These are phyloP conservation scores for Drosophila triauraria DNA, from an alignment of 1,140 invertebrate species.

Conservation along the genomic window DNA sequence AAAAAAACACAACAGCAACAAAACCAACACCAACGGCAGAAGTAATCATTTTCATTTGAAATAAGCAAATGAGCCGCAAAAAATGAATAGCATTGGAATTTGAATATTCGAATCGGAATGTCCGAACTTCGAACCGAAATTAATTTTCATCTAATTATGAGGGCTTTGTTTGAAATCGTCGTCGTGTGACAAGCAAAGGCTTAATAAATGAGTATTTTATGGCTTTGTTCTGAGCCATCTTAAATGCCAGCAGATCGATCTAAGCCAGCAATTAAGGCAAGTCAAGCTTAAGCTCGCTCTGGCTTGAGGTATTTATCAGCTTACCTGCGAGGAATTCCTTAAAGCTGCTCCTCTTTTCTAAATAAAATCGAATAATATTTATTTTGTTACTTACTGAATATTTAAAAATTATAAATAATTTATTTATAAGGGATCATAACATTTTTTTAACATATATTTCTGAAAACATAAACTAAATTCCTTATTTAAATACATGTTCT, in stretches of 20 bases:
- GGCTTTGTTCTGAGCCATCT: constrained; percentile 2
- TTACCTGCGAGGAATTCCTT: neutral
- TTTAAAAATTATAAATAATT: too few species aligned
- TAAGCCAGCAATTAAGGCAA: neutral
- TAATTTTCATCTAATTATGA: constrained; percentile 73
- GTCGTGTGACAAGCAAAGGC: constrained; percentile 39
- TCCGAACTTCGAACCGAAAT: constrained; percentile 35
- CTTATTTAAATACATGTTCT: too few species aligned
- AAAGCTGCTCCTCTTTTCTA: too few species aligned
- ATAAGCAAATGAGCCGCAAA: constrained; percentile 50
- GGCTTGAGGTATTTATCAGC: constrained; percentile 3
- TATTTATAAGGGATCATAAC: too few species aligned
- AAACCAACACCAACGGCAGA: neutral
- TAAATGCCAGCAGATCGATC: neutral
- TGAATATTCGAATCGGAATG: constrained; percentile 45
- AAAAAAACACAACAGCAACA: neutral
- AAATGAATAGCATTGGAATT: constrained; percentile 51
- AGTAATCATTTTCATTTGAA: constrained; percentile 51
- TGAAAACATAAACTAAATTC: too few species aligned
- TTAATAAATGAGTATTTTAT: constrained; percentile 43
- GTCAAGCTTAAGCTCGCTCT: neutral
- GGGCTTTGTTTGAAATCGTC: constrained; percentile 51
- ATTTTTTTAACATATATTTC: too few species aligned
- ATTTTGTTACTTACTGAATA: too few species aligned
- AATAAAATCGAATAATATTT: too few species aligned